Evolutionary conservation across 2,888 invertebrate genomes (phyloP).

Genomic region (Rapana venosa): DNA sequence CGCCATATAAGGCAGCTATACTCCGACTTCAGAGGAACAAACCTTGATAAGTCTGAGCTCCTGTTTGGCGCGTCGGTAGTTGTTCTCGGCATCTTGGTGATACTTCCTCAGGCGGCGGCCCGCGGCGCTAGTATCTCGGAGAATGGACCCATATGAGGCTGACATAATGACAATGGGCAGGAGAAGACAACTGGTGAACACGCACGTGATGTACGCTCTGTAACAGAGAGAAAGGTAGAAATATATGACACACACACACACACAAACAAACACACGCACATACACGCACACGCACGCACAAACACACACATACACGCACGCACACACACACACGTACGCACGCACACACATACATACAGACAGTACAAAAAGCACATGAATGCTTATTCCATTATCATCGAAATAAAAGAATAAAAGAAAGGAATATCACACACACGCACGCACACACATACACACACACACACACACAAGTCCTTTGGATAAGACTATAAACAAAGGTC

Average conservation of each 20-base stretch:
- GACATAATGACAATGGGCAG: slow-evolving; percentile 47
- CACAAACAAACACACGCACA: too few relatives aligned
- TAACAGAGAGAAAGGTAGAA: neutral
- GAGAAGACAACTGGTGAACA: slow-evolving; percentile 45
- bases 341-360: too few relatives aligned
- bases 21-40: neutral
- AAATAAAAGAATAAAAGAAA: too few relatives aligned
- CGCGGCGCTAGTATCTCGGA: slow-evolving; percentile 35
- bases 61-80: slow-evolving; percentile 25
- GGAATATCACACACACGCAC: too few relatives aligned
- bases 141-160: slow-evolving; percentile 42
- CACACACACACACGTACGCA: too few relatives aligned
- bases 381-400: too few relatives aligned
- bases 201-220: slow-evolving; percentile 47
- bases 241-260: too few relatives aligned
- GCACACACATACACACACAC: too few relatives aligned
- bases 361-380: too few relatives aligned
- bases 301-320: neutral
- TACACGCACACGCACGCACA: neutral
- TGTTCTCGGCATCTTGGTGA: neutral
- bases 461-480: too few relatives aligned
- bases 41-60: slow-evolving; percentile 46
- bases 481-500: too few relatives aligned
- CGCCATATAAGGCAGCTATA: neutral
- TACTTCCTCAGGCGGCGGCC: slow-evolving; percentile 38